A percentile compares a stretch with the other conserved stretches of the same genome.
Evolutionary conservation across 2,797 vertebrate genomes (phyloP).

Genomic region (Brachymystax lenok): DNA sequence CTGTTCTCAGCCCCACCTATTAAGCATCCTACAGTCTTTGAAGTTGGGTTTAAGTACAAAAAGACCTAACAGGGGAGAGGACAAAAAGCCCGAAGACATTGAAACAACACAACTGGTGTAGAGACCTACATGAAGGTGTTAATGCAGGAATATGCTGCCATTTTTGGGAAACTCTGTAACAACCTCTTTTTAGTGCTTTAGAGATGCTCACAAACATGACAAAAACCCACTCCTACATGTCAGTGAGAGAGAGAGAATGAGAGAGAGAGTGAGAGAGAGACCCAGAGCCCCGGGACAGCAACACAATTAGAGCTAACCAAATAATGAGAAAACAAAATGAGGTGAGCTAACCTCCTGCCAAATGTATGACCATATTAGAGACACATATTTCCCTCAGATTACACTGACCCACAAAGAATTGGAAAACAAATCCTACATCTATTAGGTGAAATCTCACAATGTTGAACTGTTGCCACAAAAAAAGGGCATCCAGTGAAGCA

Average conservation of each 20-base stretch:
- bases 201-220: slow-evolving; percentile 19
- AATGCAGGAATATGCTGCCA: slow-evolving; percentile 56
- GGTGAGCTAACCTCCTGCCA: no score
- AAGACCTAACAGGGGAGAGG: slow-evolving; percentile 52
- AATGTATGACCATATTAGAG: no score
- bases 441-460: no score
- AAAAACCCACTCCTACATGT: slow-evolving; percentile 1
- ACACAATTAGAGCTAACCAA: no score
- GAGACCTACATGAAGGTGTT: slow-evolving; percentile 61
- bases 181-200: slow-evolving; percentile 2
- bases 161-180: slow-evolving; percentile 26
- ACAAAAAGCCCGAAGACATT: slow-evolving; percentile 69
- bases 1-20: slow-evolving; percentile 51
- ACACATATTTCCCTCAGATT: neutral
- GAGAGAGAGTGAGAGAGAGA: neutral
- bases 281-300: no score
- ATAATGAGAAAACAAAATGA: no score
- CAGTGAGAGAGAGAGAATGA: slow-evolving; percentile 1
- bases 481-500: no score
- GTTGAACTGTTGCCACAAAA: no score
- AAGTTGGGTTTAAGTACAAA: slow-evolving; percentile 48
- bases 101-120: slow-evolving; percentile 35
- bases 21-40: slow-evolving; percentile 50
- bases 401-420: no score
- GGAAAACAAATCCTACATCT: no score